Percentiles rank a stretch among this genome's conserved stretches.
Evolutionary conservation across 2,888 invertebrate genomes (phyloP).

Genomic region (Heliothis peltigera): DNA sequence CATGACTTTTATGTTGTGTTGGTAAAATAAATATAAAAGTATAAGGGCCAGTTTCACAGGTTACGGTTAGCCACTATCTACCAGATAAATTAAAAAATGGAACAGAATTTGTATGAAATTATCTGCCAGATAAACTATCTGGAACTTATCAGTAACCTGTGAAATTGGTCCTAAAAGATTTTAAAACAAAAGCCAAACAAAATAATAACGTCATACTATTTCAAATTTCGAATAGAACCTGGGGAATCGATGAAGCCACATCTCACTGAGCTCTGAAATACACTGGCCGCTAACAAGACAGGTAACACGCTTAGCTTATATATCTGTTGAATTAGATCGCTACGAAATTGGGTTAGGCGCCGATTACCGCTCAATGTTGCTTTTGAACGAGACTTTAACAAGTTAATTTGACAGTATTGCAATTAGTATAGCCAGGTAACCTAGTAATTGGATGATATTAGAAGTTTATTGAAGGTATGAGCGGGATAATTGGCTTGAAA

Average conservation of each 20-base stretch:
- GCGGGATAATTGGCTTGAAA: too few relatives aligned
- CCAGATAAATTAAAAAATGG: too few relatives aligned
- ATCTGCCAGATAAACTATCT: too few relatives aligned
- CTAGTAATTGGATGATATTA: too few relatives aligned
- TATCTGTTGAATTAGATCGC: constrained; percentile 40
- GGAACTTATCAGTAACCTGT: too few relatives aligned
- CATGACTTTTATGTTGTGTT: too few relatives aligned
- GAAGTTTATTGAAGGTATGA: too few relatives aligned
- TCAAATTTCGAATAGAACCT: background rate
- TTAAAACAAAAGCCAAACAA: background rate
- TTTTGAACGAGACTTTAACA: constrained; percentile 19
- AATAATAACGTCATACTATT: background rate
- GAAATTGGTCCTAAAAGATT: too few relatives aligned
- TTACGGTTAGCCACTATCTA: too few relatives aligned
- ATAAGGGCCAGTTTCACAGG: too few relatives aligned
- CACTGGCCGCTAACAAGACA: constrained; percentile 52
- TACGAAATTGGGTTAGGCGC: constrained; percentile 26
- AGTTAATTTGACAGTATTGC: constrained; percentile 14
- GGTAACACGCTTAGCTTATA: constrained; percentile 46
- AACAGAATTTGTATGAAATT: too few relatives aligned
- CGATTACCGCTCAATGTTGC: constrained; percentile 40
- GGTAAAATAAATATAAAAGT: too few relatives aligned
- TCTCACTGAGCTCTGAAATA: constrained; percentile 29
- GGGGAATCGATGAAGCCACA: constrained; percentile 30
- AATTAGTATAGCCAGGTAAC: constrained; percentile 1